Evolutionary conservation across 2,888 invertebrate genomes (phyloP), one percentile per base, ranked within the genome.

Genomic region (Thecophora atra): DNA sequence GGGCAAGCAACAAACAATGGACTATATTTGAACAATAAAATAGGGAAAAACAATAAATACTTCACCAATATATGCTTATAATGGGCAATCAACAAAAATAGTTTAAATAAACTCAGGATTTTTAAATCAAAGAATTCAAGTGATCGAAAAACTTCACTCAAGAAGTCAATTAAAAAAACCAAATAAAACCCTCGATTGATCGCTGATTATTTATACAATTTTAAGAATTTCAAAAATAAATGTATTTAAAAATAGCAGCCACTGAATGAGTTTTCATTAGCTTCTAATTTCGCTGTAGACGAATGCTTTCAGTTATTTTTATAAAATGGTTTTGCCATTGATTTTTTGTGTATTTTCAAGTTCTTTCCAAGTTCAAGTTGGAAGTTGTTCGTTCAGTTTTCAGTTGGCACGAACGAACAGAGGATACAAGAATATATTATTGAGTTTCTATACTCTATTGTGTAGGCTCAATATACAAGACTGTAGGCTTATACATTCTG

Each of bases 291-390:
- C 17, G 60, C 30, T 30, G 60, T 30, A 5, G 30, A n/a, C n/a
- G 4, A 60, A 60, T 60, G n/a, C 28, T 17, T 60, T 26, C 5
- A 15, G n/a, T 17, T 28, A 28, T 6, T 58, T 24, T 56, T 13
- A n/a, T 24, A 3, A 56, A 2, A 58, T 56, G 37, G n/a, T 30
- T 64, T 54, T 52, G 21, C 54, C 62, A 63, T 51, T 66, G 24
- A 3, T 37, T 54, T 58, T 70, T 51, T 68, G 19, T 60, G 19
- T 66, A n/a, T 56, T 44, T 58, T 69, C 24, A 26, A 42, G 52
- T 30, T 37, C 63, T 63, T 67, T 65, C n/a, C 77, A 80, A 78
- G 79, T 77, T 81, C 72, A 79, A 74, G 76, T 71, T 70, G 70
- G 52, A 37, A 37, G 37, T 37, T 37, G 6, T 37, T 37, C 37